These are phyloP conservation scores for Batillaria attramentaria DNA, from an alignment of 1,140 invertebrate genomes.

Conservation along the genomic window DNA sequence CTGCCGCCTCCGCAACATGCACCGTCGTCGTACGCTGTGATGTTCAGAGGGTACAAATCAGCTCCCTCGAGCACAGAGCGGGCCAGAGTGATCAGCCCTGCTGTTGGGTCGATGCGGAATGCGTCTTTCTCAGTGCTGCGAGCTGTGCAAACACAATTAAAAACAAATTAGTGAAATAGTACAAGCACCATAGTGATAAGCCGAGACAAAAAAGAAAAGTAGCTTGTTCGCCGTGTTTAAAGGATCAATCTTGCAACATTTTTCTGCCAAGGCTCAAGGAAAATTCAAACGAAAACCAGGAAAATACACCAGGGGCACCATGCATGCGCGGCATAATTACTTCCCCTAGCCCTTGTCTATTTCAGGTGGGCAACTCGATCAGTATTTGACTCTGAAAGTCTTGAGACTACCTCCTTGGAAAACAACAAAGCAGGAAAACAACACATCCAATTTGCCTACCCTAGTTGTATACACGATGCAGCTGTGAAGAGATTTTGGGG, in stretches of 20 bases:
- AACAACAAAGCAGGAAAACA: too few relatives aligned
- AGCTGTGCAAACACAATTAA: conserved; percentile 12
- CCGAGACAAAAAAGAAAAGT: background rate
- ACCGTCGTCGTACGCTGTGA: conserved; percentile 61
- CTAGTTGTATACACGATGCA: too few relatives aligned
- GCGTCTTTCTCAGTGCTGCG: conserved; percentile 12
- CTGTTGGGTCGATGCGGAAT: conserved; percentile 54
- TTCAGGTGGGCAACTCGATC: too few relatives aligned
- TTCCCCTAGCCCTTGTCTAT: too few relatives aligned
- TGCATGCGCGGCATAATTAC: too few relatives aligned
- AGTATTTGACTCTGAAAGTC: too few relatives aligned
- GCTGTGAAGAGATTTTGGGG: too few relatives aligned
- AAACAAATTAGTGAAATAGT: background rate
- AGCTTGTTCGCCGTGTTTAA: background rate
- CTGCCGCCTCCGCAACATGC: conserved; percentile 50
- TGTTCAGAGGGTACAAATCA: conserved; percentile 48
- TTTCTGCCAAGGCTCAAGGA: too few relatives aligned
- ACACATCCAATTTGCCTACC: too few relatives aligned
- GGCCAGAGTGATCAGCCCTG: conserved; percentile 54
- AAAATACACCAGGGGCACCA: too few relatives aligned
- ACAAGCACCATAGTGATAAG: background rate
- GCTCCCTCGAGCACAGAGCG: conserved; percentile 44
- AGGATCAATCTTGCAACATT: background rate
- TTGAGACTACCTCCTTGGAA: too few relatives aligned
- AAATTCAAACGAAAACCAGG: too few relatives aligned